Base-by-base conservation (phyloP, 2,797 vertebrate species). In the Enteromius unitaeniatus region DNA sequence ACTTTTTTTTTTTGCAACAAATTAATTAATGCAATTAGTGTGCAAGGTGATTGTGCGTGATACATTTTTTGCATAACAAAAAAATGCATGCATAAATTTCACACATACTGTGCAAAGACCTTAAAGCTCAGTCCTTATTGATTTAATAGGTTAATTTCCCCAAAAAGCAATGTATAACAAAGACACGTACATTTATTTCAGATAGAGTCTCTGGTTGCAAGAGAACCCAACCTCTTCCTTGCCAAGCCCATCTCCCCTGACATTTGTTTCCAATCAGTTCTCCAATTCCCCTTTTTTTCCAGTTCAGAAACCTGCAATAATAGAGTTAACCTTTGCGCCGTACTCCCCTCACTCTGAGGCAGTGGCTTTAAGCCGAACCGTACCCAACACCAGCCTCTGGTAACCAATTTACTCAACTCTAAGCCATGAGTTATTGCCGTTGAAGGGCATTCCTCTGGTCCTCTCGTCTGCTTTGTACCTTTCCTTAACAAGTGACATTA, bases 211-310 rank as follows among this genome's bases (percentile, higher is more conserved):
- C 69, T 58, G 81, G 37, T 64, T 81, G 58, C 79, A 78, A 85
- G 72, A 86, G 82, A 87, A 60, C 85, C 49, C 81, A 80, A 83
- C 79, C 73, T 72, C 85, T 88, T 82, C 55, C 47, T 78, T 70
- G 51, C 85, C 86, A 89, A 91, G 89, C 84, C 88, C 88, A 91
- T 94, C 91, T 91, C 89, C 90, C 74, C 84, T 93, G 91, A 93
- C 93, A 93, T 95, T 95, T 95, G 92, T 93, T 94, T 95, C 91
- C 91, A 94, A 93, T 95, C 91, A 90, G 87, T 91, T 93, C 90
- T 89, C 67, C 90, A 91, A 89, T 91, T 90, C 89, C 84, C 84
- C 79, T 64, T 90, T 90, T 91, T 88, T 92, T 93, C 93, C 93
- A 91, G 91, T 91, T 90, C 88, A 92, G 91, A 91, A 92, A 91